Base-by-base conservation (phyloP, 2,888 invertebrate species). In the Nysson spinosus region DNA sequence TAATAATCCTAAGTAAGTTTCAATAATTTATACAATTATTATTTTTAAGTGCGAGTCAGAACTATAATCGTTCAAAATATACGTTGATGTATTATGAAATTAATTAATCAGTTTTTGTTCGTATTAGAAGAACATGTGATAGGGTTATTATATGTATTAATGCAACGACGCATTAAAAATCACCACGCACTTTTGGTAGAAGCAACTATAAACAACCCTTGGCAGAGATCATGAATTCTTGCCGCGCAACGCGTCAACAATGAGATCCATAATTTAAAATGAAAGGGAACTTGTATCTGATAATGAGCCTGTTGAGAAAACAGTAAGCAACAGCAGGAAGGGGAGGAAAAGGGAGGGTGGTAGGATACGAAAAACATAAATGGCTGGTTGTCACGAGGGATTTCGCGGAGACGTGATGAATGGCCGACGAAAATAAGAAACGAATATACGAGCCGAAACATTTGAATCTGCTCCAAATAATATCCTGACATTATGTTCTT, bases 381-480 rank as follows among this genome's bases (percentile, higher is more conserved):
- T 67, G 50, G 60, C 47, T 39, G 40, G 57, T 55, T 64, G 64
- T 69, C 69, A 56, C 51, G 28, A 30, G 3, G 28, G 35, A 55
- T 72, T 72, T 71, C 40, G 50, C 43, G 20, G 39, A 49, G 44
- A 52, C 50, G 28, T 72, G 68, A 63, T 63, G 52, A 52, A 69
- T 69, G n/a, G 68, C 43, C 39, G 4, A 34, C 32, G 19, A 20
- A 60, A 64, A 68, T 56, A 60, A 72, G 52, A 69, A 68, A 68
- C n/a, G 63, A 63, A 60, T 19, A 19, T 22, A 19, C 26, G 39
- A 12, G 37, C 50, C 24, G 26, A 40, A 42, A 35, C 26, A 63
- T 50, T 72, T 71, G 71, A 68, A 69, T 58, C 58, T 43, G 44
- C 42, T 71, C 72, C 69, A 71, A 71, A 44, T 50, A 60, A 64